phyloP scores from a whole-genome alignment of 1,140 invertebrate species.

The Monochamus saltuarius region DNA sequence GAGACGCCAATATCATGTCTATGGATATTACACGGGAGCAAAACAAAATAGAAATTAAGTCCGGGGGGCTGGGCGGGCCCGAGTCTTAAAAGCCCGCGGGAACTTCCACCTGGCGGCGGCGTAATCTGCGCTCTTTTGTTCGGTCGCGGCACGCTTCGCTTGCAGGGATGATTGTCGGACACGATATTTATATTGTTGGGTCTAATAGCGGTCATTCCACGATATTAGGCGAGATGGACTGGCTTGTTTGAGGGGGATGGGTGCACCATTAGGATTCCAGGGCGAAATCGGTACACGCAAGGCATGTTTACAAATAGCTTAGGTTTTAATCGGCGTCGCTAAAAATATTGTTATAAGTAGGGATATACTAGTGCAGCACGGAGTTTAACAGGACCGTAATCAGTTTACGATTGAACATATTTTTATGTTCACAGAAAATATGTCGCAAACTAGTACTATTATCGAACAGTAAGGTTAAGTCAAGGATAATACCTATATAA shows the following conservation, averaged over 20 bases:
- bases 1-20: no score
- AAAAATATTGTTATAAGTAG: not conserved
- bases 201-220: constrained; percentile 10
- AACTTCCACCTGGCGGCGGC: constrained; percentile 15
- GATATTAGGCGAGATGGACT: not conserved
- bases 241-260: not conserved
- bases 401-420: not conserved
- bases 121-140: constrained; percentile 14
- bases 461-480: no score
- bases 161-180: constrained; percentile 10
- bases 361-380: not conserved
- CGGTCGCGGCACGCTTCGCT: constrained; percentile 16
- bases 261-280: not conserved
- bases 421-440: no score
- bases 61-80: not conserved
- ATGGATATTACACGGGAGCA: no score
- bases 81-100: not conserved
- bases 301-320: not conserved
- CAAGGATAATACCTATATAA: no score
- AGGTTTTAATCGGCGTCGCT: not conserved
- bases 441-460: no score
- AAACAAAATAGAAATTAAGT: no score
- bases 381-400: no score
- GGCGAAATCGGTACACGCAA: not conserved
- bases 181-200: constrained; percentile 21